Base-by-base conservation (phyloP, 2,888 invertebrate genomes). In the Sepiola atlantica region DNA sequence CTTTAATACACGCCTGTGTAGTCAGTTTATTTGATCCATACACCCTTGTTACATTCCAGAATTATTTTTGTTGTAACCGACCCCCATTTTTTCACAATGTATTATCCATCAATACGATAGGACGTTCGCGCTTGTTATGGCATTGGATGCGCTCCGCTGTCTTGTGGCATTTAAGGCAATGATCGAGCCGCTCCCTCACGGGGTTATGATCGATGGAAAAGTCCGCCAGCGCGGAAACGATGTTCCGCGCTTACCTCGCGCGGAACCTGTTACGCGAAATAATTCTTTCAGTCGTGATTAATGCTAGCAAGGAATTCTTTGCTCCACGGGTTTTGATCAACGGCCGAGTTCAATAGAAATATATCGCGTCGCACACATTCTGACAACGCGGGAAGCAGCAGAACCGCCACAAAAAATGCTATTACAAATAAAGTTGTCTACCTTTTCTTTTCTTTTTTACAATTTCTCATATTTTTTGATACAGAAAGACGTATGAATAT, bases 251-350 rank as follows among this genome's bases (percentile, higher is more conserved):
- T 77, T n/a, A 32, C 77, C n/a, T 77, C 77, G n/a, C 32, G 77
- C 32, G 77, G n/a, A 77, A 77, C n/a, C 77, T 77, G n/a, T n/a
- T n/a, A 77, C 77, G 77, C 16, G 32, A 77, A 77, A 77, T 77
- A 77, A 77, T 77, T 77, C 77, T 77, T 77, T 77, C 77, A 77
- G n/a, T 77, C 77, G 32, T 77, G 77, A 77, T 77, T 77, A 77
- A 77, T 77, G 77, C 77, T 32, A 77, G 77, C 77, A 77, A 77
- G 77, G 16, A 77, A 77, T 77, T 77, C 77, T 77, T 77, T 77
- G 77, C 77, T 77, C n/a, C 77, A 77, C 77, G 14, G 77, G 77
- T 77, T 45, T 77, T 77, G 77, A 16, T 77, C 77, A 77, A n/a
- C 12, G 77, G 77, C 16, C 32, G n/a, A n/a, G 16, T 77, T 77